These are phyloP conservation scores for Lycaon pictus DNA, from an alignment of 2,113 vertebrate genomes.

Conservation along the genomic window DNA sequence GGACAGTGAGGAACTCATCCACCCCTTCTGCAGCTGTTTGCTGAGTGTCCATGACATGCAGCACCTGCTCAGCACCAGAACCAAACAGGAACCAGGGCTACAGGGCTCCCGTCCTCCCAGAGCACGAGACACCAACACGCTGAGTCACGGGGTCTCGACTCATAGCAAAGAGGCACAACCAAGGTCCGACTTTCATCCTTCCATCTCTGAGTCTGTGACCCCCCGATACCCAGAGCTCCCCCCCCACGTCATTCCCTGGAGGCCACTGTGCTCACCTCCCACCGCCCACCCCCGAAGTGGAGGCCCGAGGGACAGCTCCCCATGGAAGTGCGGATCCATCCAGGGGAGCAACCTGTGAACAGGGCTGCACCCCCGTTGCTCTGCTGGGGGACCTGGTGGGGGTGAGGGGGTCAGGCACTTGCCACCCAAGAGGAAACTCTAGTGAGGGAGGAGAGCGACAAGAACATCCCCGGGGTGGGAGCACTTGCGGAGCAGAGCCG, in stretches of 20 bases:
- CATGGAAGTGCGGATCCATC: neutral
- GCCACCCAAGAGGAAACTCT: neutral
- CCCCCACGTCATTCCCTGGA: neutral
- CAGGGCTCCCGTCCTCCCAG: neutral
- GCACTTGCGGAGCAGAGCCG: neutral
- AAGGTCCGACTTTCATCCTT: neutral
- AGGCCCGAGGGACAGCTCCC: neutral
- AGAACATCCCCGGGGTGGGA: neutral
- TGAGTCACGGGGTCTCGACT: neutral
- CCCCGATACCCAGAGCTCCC: neutral
- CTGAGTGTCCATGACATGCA: neutral
- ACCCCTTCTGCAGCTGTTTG: neutral
- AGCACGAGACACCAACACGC: rapidly evolving
- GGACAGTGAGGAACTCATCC: neutral
- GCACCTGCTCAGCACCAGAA: neutral
- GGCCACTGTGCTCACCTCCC: neutral
- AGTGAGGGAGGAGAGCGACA: neutral
- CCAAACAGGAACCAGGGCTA: neutral
- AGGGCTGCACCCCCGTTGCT: neutral
- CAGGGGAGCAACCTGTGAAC: neutral
- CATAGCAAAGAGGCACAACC: neutral
- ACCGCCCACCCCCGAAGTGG: too few species aligned
- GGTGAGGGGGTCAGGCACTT: neutral
- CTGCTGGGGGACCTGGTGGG: neutral
- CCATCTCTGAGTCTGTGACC: neutral